Base-by-base conservation (phyloP, 2,797 vertebrate genomes). In the Enteromius treurensis region DNA sequence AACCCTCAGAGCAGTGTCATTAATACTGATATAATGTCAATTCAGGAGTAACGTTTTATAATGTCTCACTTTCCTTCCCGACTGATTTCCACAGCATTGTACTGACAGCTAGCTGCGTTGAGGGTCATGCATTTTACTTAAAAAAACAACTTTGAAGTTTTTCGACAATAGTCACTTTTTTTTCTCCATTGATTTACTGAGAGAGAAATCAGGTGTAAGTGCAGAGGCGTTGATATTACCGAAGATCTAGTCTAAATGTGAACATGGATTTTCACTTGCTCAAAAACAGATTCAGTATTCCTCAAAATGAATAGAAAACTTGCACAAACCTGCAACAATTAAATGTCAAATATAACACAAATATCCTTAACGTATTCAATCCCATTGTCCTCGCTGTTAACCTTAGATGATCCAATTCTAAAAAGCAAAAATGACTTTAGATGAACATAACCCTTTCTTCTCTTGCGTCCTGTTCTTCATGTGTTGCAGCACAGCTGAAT, bases 1-100 rank as follows among this genome's bases (percentile, higher is more conserved):
- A n/a, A 65, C 62, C 62, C 77, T 79, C 42, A 32, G 9, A 79
- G 77, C 77, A 2, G 21, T 45, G 37, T 29, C 17, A 77, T 67
- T 67, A 67, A 67, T 49, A 42, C 37, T 67, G 29, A 65, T 51
- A 23, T 67, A 67, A 67, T 67, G 19, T 15, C 10, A 34, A 15
- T 51, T 79, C 37, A 49, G 17, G 26, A 2, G 19, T 19, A 64
- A 51, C 32, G 26, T 7, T 3, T 67, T 45, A 40, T 40, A 13
- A 15, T 19, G 37, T 37, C 37, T 17, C 75, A 21, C 37, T 9
- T 26, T 77, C 34, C 15, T 5, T 26, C 47, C 42, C 6, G 51
- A 13, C n/a, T 29, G 75, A 34, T 40, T 40, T 21, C 17, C 17
- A 32, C 0, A 0, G 45, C 70, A 21, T 32, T 73, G 42, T 47